A percentile compares a stretch with the other conserved stretches of the same genome.
Conservation (phyloP, 2,888 invertebrate species). For the Scelioninae gen. 1 region DNA sequence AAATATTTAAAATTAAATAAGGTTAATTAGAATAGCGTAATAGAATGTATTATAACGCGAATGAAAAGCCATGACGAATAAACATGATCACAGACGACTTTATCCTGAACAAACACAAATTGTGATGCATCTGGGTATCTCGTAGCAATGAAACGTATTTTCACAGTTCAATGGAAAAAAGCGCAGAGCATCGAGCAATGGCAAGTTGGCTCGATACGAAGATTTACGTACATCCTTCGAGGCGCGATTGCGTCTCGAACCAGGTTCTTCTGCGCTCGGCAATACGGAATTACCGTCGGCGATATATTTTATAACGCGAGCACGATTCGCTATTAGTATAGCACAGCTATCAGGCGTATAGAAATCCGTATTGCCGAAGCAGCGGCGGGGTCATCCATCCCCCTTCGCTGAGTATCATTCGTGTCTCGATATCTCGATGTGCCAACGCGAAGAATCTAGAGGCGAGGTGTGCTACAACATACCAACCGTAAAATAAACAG, state of each 20-base stretch:
- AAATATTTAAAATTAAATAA: no score
- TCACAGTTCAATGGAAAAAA: constrained; percentile 52
- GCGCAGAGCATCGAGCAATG: constrained; percentile 61
- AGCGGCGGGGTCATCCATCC: constrained; percentile 67
- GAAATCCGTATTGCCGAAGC: constrained; percentile 66
- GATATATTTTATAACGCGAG: constrained; percentile 69
- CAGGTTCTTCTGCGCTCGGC: constrained; percentile 50
- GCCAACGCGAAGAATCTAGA: constrained; percentile 65
- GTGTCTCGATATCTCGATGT: constrained; percentile 68
- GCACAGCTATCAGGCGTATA: constrained; percentile 64
- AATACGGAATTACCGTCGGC: constrained; percentile 67
- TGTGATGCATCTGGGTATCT: constrained; percentile 60
- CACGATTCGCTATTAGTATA: constrained; percentile 69
- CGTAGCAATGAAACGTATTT: constrained; percentile 60
- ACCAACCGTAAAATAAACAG: constrained; percentile 71
- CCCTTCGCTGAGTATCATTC: constrained; percentile 66
- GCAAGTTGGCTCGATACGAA: constrained; percentile 68
- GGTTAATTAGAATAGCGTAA: no score
- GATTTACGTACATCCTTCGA: constrained; percentile 68
- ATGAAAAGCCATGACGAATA: constrained; percentile 5
- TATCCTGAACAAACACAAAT: constrained; percentile 62
- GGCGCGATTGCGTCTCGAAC: constrained; percentile 66
- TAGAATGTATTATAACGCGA: constrained; percentile 19
- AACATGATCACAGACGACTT: constrained; percentile 47
- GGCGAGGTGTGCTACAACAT: constrained; percentile 62